Percentiles rank a stretch among this genome's conserved stretches.
phyloP scores from a whole-genome alignment of 2,888 invertebrate genomes.

The Folsomia candida region DNA sequence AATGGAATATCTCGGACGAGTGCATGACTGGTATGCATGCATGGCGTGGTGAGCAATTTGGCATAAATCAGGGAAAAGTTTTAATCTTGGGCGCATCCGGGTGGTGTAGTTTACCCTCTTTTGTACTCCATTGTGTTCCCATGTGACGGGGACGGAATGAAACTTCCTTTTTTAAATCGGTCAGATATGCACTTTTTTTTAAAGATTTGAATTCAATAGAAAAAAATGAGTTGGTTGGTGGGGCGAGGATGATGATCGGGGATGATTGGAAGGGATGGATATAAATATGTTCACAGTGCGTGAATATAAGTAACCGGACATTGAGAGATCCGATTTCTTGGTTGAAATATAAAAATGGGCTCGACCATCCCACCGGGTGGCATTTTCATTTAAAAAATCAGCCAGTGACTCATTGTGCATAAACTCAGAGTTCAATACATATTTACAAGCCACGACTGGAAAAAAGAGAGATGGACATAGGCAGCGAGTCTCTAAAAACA shows the following conservation, averaged over 20 bases:
- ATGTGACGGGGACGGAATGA: not conserved
- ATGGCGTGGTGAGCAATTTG: no score
- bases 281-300: no score
- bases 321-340: slow-evolving; percentile 22
- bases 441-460: not conserved
- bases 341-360: not conserved
- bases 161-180: slow-evolving; percentile 2
- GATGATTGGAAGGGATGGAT: not conserved
- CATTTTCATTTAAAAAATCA: slow-evolving; percentile 31
- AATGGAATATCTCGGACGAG: no score
- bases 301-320: slow-evolving; percentile 11
- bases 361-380: slow-evolving; percentile 44
- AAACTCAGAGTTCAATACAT: not conserved
- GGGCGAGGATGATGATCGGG: not conserved
- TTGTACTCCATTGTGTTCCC: not conserved
- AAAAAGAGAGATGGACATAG: not conserved
- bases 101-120: not conserved
- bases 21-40: no score
- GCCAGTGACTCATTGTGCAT: not conserved
- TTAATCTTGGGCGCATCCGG: slow-evolving; percentile 2
- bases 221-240: not conserved
- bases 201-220: not conserved
- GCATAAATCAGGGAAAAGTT: slow-evolving; percentile 1
- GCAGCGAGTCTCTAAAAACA: not conserved
- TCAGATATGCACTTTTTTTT: not conserved